These are phyloP conservation scores for Pardosa pseudoannulata DNA, from an alignment of 2,888 invertebrate genomes.

Conservation along the genomic window DNA sequence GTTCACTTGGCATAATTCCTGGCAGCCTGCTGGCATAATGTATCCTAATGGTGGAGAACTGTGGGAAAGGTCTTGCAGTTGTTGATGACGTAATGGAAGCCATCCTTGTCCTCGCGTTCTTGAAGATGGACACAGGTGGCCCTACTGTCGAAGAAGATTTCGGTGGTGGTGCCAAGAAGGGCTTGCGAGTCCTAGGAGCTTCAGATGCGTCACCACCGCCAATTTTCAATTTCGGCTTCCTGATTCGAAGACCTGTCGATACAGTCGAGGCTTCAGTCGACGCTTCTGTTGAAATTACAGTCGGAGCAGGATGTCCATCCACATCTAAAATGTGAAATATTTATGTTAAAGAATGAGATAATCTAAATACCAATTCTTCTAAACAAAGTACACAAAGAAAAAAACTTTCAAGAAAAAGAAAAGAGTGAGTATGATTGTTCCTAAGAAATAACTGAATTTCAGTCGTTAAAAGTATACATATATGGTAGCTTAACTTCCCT, in stretches of 20 bases:
- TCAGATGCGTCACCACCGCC: neutral
- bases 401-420: too few species aligned
- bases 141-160: conserved; percentile 15
- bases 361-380: too few species aligned
- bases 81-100: conserved; percentile 57
- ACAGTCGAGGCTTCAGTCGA: conserved; percentile 8
- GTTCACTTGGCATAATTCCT: conserved; percentile 21
- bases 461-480: too few species aligned
- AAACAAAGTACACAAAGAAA: too few species aligned
- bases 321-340: too few species aligned
- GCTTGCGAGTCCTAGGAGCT: neutral
- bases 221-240: conserved; percentile 38
- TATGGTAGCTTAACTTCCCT: too few species aligned
- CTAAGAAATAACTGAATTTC: too few species aligned
- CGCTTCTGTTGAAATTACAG: neutral
- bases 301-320: neutral
- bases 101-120: conserved; percentile 11
- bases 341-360: too few species aligned
- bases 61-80: conserved; percentile 19
- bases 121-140: conserved; percentile 52
- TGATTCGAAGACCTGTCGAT: neutral
- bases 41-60: conserved; percentile 23
- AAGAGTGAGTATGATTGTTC: too few species aligned
- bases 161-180: neutral
- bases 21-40: conserved; percentile 31